Evolutionary conservation across 1,140 invertebrate genomes (phyloP), one percentile per base, ranked within the genome.

Genomic region (Telenomus remus): DNA sequence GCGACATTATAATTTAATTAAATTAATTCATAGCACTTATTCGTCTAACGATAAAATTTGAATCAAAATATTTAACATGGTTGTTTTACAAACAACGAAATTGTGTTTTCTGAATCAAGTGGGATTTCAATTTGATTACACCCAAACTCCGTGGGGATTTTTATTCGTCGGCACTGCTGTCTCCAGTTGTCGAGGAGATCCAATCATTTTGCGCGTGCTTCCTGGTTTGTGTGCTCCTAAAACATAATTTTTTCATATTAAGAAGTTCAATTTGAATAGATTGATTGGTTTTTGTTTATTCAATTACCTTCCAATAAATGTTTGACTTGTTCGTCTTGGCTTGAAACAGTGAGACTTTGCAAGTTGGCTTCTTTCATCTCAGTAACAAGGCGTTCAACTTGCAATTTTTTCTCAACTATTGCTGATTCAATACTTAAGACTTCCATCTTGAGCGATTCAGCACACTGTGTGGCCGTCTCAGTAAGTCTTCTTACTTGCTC

Each of bases 91-190:
- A 27, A 13, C 27, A 44, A 63, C 37, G 46, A 63, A 44, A 46
- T 63, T 6, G 0, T 34, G 19, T 51, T 49, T 35, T 37, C 10
- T 14, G 0, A 49, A 6, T n/a, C 0, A 27, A 47, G 19, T 8
- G 4, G 19, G 51, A 15, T 63, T 53, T 1, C 0, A 16, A 13
- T 19, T 56, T 59, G 16, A 35, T 90, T 90, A 98, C 42, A 98
- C 96, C 96, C 96, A 98, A 53, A 98, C 96, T 16, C 96, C 96
- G 82, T 98, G 96, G 39, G 96, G 96, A 88, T 97, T 97, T 88
- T 97, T 97, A 85, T 94, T 97, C 12, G 96, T 97, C 43, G 96
- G 95, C 47, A 97, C 95, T 35, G 96, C 95, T 86, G 95, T 97
- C 88, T 97, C 95, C 39, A 97, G 87, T 85, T 97, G 95, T 71